Evolutionary conservation across 2,113 vertebrate species (phyloP), one percentile per base, ranked within the genome.

Genomic region (Tragelaphus strepsiceros): DNA sequence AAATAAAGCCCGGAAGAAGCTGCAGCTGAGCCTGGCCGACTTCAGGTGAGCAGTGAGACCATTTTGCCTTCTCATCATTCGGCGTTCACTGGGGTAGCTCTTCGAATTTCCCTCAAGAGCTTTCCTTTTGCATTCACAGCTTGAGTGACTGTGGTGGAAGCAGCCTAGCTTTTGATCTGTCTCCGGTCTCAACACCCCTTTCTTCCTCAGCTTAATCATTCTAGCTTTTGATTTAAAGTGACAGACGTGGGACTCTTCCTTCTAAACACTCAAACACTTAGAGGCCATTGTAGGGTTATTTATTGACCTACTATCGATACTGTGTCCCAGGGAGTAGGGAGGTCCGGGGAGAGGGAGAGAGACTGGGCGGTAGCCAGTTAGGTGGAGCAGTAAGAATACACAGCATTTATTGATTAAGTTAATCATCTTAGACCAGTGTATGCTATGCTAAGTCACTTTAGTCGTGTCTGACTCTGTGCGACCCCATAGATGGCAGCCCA

Each of bases 1-100:
- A 96, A 99, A 99, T 98, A 99, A 99, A 98, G 99, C 99, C 7
- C 99, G 99, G 21, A 99, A 99, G 99, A 99, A 99, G 98, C 98
- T 99, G 22, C 99, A 99, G 95, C 98, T 99, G 96, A 99, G 99
- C 97, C 98, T 99, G 53, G 98, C 99, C 0, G 99, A 99, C 91
- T 99, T 99, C 99, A 99, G 99, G 99, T 99, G 74, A 46, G 32
- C 53, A 83, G 13, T 39, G 1, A 24, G 32, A 4, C 13, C 14
- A 4, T 26, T 39, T 26, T 56, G 53, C 32, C n/a, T 83, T 56
- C 12, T 83, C 26, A 56, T 5, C n/a, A 5, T 26, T 56, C 2
- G 1, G n/a, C 6, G 53, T 56, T 84, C 53, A 9, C n/a, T 26
- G 53, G 53, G 56, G 6, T 56, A 56, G 81, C 81, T 15, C 53